A percentile compares a stretch with the other conserved stretches of the same genome.
Evolutionary conservation across 2,797 vertebrate genomes (phyloP).

Genomic region (Liasis olivaceus): DNA sequence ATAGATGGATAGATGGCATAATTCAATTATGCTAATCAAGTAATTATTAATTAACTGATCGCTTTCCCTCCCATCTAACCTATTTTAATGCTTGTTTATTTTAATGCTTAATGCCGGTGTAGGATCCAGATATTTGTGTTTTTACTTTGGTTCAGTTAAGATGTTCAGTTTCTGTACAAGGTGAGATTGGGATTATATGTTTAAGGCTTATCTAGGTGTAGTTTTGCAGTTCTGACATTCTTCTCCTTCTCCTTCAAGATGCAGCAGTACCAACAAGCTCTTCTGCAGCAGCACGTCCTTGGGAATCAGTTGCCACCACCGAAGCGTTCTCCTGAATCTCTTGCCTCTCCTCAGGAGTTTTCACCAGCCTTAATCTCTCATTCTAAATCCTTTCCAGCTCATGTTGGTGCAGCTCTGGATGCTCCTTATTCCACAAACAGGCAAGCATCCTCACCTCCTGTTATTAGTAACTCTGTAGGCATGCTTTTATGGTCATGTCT

Average conservation of each 20-base stretch:
- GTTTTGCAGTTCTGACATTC: fast-evolving
- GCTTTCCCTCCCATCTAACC: neutral
- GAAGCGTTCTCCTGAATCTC: constrained; percentile 78
- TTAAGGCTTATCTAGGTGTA: fast-evolving
- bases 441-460: constrained; percentile 67
- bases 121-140: neutral
- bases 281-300: constrained; percentile 83
- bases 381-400: constrained; percentile 69
- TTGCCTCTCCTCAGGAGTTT: constrained; percentile 88
- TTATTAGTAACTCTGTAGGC: neutral
- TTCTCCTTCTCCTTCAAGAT: constrained; percentile 71
- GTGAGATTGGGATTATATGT: neutral
- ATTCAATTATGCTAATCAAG: neutral
- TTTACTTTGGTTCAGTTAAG: neutral
- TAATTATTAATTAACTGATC: neutral
- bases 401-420: constrained; percentile 73
- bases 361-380: constrained; percentile 82
- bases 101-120: neutral
- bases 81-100: neutral
- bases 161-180: neutral
- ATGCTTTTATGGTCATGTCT: neutral
- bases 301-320: constrained; percentile 76
- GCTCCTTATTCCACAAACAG: constrained; percentile 76
- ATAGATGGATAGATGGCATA: neutral
- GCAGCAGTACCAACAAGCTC: constrained; percentile 92